Conservation (phyloP, 2,797 vertebrate genomes). For the Melanotaenia boesemani region DNA sequence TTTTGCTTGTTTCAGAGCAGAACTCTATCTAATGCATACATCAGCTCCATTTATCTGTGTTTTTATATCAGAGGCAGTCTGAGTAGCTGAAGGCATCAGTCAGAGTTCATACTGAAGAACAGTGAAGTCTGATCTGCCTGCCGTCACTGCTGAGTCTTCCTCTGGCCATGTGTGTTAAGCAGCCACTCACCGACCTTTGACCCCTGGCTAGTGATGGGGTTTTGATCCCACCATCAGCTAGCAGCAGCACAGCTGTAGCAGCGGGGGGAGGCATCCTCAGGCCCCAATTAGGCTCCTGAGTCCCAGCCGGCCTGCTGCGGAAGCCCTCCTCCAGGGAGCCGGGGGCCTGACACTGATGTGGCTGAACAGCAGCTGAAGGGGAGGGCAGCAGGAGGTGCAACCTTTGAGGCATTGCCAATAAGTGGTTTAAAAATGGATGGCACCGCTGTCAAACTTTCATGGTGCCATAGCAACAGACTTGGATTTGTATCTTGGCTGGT, state of each 20-base stretch:
- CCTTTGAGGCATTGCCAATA: slow-evolving; percentile 84
- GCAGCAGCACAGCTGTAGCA: slow-evolving; percentile 76
- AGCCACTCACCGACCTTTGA: slow-evolving; percentile 69
- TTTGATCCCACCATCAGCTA: slow-evolving; percentile 68
- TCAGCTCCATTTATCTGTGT: slow-evolving; percentile 17
- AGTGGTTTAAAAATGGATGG: slow-evolving; percentile 78
- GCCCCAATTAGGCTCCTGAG: slow-evolving; percentile 77
- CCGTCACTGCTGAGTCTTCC: slow-evolving; percentile 39
- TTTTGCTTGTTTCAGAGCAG: neutral
- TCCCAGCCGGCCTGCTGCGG: slow-evolving; percentile 61
- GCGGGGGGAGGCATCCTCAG: slow-evolving; percentile 65
- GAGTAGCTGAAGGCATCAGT: slow-evolving; percentile 60
- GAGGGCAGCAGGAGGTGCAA: slow-evolving; percentile 77
- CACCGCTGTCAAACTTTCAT: slow-evolving; percentile 72
- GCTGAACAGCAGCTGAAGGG: slow-evolving; percentile 83
- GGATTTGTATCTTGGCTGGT: slow-evolving; percentile 34
- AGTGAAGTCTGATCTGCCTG: slow-evolving; percentile 25
- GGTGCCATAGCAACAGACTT: slow-evolving; percentile 60
- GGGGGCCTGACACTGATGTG: slow-evolving; percentile 80
- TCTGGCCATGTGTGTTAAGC: slow-evolving; percentile 55
- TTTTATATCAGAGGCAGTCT: slow-evolving; percentile 19
- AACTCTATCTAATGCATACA: slow-evolving; percentile 9
- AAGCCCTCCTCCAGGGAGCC: slow-evolving; percentile 65
- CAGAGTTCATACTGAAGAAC: slow-evolving; percentile 61
- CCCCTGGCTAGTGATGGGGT: slow-evolving; percentile 61